Percentiles rank a stretch among this genome's conserved stretches.
These are phyloP conservation scores for Ramphastos sulfuratus DNA, from an alignment of 2,113 vertebrate genomes.

Conservation along the genomic window DNA sequence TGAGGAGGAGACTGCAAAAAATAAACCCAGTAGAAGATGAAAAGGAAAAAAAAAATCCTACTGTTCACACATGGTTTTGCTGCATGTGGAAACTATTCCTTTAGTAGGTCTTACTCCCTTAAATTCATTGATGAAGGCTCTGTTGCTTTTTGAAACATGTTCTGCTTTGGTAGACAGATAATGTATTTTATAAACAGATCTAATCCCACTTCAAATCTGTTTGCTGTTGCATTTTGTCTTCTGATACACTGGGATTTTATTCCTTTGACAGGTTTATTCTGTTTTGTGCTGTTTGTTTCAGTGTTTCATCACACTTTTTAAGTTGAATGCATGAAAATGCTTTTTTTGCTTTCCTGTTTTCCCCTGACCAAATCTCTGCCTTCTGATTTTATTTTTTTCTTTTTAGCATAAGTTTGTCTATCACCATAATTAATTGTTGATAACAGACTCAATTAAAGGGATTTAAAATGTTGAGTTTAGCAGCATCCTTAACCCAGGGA, in stretches of 20 bases:
- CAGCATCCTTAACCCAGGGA: background rate
- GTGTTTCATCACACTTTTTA: slow-evolving; percentile 10
- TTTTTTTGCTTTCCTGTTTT: background rate
- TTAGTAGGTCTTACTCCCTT: background rate
- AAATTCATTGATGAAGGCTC: background rate
- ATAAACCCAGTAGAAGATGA: background rate
- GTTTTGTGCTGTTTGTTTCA: slow-evolving; percentile 55
- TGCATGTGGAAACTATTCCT: background rate
- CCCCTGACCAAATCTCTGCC: background rate
- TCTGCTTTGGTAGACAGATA: slow-evolving; percentile 16
- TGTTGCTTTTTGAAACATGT: slow-evolving; percentile 46
- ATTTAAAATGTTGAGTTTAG: background rate
- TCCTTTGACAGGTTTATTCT: slow-evolving; percentile 74
- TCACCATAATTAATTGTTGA: background rate
- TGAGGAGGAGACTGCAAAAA: background rate
- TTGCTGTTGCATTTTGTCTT: slow-evolving; percentile 67
- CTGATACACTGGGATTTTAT: slow-evolving; percentile 34
- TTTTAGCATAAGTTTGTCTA: background rate
- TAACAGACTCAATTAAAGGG: background rate
- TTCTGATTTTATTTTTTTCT: background rate
- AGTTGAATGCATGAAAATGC: background rate
- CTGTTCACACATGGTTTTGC: background rate
- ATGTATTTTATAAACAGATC: slow-evolving; percentile 67
- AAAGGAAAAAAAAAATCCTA: background rate
- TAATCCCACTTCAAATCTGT: slow-evolving; percentile 46